Percentiles rank a stretch among this genome's conserved stretches.
Conservation (phyloP, 2,888 invertebrate species). For the Calliopum simillimum region DNA sequence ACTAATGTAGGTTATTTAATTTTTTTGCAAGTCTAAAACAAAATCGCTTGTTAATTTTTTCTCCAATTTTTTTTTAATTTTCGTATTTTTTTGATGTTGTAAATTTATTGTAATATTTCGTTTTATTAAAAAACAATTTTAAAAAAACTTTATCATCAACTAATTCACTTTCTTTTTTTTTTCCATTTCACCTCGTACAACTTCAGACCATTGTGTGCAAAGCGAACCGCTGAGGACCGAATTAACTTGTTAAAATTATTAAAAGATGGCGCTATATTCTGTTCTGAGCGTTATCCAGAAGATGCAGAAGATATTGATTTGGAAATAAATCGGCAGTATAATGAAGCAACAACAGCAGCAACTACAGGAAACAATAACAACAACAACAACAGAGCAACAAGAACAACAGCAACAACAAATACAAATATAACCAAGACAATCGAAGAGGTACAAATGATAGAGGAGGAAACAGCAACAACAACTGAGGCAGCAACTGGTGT, state of each 20-base stretch:
- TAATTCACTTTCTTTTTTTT: conserved; percentile 13
- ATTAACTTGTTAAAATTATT: conserved; percentile 84
- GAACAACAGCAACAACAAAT: conserved; percentile 39
- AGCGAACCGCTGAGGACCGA: conserved; percentile 88
- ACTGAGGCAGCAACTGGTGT: conserved; percentile 51
- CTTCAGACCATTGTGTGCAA: conserved; percentile 78
- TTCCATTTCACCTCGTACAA: conserved; percentile 18
- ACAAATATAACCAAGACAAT: conserved; percentile 54
- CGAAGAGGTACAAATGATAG: conserved; percentile 56
- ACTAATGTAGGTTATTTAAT: too few species aligned
- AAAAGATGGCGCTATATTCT: conserved; percentile 65
- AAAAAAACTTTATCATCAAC: too few species aligned
- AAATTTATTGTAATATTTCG: too few species aligned
- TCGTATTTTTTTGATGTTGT: too few species aligned
- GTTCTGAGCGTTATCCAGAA: conserved; percentile 65
- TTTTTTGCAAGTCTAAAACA: too few species aligned
- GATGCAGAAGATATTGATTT: conserved; percentile 65
- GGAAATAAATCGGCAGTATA: conserved; percentile 62
- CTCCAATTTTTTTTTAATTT: too few species aligned
- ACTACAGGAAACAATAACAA: conserved; percentile 41
- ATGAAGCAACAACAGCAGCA: conserved; percentile 49
- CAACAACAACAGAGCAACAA: conserved; percentile 25
- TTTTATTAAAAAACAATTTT: too few species aligned
- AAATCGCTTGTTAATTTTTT: too few species aligned
- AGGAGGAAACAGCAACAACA: conserved; percentile 49